Percentiles rank a stretch among this genome's conserved stretches.
Evolutionary conservation across 1,140 invertebrate species (phyloP).

Genomic region (Drosophila arizonae): DNA sequence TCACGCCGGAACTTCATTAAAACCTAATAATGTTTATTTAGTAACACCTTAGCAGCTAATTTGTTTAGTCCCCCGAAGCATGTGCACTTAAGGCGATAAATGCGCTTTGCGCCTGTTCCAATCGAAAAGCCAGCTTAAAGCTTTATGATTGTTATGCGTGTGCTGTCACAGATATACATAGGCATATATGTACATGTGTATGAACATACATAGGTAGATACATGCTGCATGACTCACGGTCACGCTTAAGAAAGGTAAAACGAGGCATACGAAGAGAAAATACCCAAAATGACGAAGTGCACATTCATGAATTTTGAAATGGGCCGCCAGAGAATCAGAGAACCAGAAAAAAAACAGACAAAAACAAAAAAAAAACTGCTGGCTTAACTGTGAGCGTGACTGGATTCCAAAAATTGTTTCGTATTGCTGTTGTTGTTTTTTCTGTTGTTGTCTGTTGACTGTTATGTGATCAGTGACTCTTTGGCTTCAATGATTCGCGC

Average conservation of each 20-base stretch:
- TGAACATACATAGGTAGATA: background rate
- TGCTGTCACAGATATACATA: slow-evolving; percentile 9
- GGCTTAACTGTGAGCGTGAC: slow-evolving; percentile 54
- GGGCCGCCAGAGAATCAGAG: slow-evolving; percentile 53
- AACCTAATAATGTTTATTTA: slow-evolving; percentile 39
- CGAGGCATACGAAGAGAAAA: slow-evolving; percentile 46
- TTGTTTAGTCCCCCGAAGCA: slow-evolving; percentile 9
- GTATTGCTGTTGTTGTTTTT: slow-evolving; percentile 29
- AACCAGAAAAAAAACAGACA: slow-evolving; percentile 38
- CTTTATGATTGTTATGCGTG: slow-evolving; percentile 7
- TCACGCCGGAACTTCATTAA: slow-evolving; percentile 10
- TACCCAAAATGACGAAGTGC: slow-evolving; percentile 71
- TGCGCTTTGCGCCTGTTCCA: slow-evolving; percentile 1
- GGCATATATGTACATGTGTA: slow-evolving; percentile 2
- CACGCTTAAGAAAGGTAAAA: slow-evolving; percentile 49
- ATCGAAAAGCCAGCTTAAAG: slow-evolving; percentile 4
- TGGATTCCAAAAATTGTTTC: slow-evolving; percentile 40
- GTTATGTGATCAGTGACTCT: slow-evolving; percentile 27
- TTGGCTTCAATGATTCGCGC: slow-evolving; percentile 52
- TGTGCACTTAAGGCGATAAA: slow-evolving; percentile 17
- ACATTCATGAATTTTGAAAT: slow-evolving; percentile 75
- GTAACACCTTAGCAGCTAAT: slow-evolving; percentile 43
- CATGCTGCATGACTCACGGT: slow-evolving; percentile 38
- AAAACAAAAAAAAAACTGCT: slow-evolving; percentile 56
- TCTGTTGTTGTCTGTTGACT: background rate